These are phyloP conservation scores for Montipora efflorescens DNA, from an alignment of 64 coral and sea anemone species.

Conservation along the genomic window DNA sequence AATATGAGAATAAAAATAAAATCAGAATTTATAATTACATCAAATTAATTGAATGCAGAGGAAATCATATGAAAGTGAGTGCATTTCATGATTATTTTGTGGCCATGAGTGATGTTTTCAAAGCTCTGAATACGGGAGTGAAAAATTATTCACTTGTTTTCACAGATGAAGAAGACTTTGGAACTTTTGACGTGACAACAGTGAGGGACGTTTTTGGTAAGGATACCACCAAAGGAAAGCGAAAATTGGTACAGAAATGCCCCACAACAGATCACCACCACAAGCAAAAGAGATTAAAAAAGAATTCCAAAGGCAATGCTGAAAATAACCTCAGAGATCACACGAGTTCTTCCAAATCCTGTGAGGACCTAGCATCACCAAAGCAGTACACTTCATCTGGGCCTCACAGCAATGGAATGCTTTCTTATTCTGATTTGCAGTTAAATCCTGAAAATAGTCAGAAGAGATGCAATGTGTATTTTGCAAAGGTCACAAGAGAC, in stretches of 20 bases:
- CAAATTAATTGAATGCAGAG: too few species aligned
- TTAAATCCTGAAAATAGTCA: not conserved
- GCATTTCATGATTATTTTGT: too few species aligned
- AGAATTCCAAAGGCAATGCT: not conserved
- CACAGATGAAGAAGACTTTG: not conserved
- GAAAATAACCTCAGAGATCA: not conserved
- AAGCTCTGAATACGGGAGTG: too few species aligned
- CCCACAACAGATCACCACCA: not conserved
- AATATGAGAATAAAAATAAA: too few species aligned
- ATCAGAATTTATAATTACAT: too few species aligned
- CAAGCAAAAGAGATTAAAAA: not conserved
- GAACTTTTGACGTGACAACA: constrained; percentile 5
- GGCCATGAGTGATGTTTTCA: too few species aligned
- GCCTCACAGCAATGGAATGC: not conserved
- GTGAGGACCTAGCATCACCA: not conserved
- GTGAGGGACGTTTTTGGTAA: constrained; percentile 13
- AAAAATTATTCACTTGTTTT: not conserved
- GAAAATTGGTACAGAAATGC: not conserved
- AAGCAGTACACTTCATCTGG: not conserved
- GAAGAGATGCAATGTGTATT: constrained; percentile 17
- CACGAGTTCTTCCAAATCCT: not conserved
- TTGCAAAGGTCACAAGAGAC: constrained; percentile 30
- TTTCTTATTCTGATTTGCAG: too few species aligned
- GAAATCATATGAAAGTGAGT: too few species aligned
- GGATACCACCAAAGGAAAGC: not conserved